phyloP scores from a whole-genome alignment of 2,888 invertebrate species.

The Caenorhabditis sp. region DNA sequence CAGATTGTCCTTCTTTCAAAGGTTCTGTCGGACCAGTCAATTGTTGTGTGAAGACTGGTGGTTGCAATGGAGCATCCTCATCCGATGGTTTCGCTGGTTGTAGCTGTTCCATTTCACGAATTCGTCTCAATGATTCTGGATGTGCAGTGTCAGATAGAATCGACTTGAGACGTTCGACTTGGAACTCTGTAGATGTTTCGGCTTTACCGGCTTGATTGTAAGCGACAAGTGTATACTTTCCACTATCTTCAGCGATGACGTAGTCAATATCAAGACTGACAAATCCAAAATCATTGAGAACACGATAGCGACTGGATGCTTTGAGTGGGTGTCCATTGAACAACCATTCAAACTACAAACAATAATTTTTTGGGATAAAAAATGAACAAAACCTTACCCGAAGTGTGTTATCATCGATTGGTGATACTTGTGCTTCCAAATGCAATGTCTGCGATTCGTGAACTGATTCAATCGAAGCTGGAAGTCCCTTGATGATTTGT shows the following conservation, averaged over 20 bases:
- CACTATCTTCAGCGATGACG: slow-evolving; percentile 94
- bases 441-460: slow-evolving; percentile 88
- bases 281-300: slow-evolving; percentile 95
- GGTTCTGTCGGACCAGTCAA: slow-evolving; percentile 82
- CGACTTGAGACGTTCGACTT: slow-evolving; percentile 60
- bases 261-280: slow-evolving; percentile 94
- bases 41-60: slow-evolving; percentile 86
- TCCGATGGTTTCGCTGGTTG: slow-evolving; percentile 60
- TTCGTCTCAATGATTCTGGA: slow-evolving; percentile 88
- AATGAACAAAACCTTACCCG: slow-evolving; percentile 20
- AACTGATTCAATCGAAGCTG: slow-evolving; percentile 81
- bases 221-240: slow-evolving; percentile 74
- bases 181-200: slow-evolving; percentile 88
- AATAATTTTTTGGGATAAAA: background rate
- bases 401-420: slow-evolving; percentile 58
- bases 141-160: slow-evolving; percentile 85
- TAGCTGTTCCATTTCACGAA: slow-evolving; percentile 67
- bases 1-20: slow-evolving; percentile 75
- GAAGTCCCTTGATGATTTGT: slow-evolving; percentile 83
- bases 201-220: slow-evolving; percentile 77
- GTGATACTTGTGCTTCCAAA: slow-evolving; percentile 82
- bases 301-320: slow-evolving; percentile 84
- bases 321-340: slow-evolving; percentile 88
- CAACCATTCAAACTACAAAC: slow-evolving; percentile 86
- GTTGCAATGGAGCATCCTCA: slow-evolving; percentile 62